phyloP scores from a whole-genome alignment of 2,888 invertebrate species.

The Drosophila diplacantha region DNA sequence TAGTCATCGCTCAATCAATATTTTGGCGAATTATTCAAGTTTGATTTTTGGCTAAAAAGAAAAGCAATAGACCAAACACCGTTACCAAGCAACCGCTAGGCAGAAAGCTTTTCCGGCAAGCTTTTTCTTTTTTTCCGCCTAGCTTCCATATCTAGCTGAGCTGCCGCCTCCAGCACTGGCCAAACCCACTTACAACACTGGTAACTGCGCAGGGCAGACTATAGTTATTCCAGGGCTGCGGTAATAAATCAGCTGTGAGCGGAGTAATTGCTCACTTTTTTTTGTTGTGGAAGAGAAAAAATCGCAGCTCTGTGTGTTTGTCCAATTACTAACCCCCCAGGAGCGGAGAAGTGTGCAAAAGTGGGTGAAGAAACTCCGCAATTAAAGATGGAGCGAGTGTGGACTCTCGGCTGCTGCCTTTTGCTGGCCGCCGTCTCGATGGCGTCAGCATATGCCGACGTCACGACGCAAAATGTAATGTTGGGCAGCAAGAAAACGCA shows the following conservation, averaged over 20 bases:
- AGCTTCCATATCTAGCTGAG: conserved; percentile 15
- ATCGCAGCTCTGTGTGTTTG: conserved; percentile 8
- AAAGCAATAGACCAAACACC: conserved; percentile 11
- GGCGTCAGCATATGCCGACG: conserved; percentile 64
- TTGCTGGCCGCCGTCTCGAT: conserved; percentile 40
- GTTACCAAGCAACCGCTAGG: conserved; percentile 2
- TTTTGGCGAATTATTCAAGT: conserved; percentile 33
- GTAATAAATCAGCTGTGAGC: conserved; percentile 53
- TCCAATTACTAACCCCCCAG: neutral
- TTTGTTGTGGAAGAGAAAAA: conserved; percentile 37
- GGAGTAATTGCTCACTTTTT: conserved; percentile 22
- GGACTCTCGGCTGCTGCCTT: conserved; percentile 18
- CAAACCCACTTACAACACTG: conserved; percentile 30
- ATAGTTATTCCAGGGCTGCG: conserved; percentile 30
- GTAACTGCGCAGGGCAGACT: conserved; percentile 14
- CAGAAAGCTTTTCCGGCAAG: conserved; percentile 38
- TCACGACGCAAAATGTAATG: conserved; percentile 46
- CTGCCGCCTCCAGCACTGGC: conserved; percentile 3
- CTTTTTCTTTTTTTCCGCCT: conserved; percentile 7
- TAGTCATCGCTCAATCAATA: conserved; percentile 45
- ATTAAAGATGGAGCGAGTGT: conserved; percentile 5
- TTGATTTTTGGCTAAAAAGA: neutral
- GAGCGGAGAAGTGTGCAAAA: neutral
- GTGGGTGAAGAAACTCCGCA: neutral
- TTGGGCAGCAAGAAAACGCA: conserved; percentile 16